Percentiles rank a stretch among this genome's conserved stretches.
Conservation (phyloP, 53 echinoderm and acorn worm species). For the Zoroaster sp. region DNA sequence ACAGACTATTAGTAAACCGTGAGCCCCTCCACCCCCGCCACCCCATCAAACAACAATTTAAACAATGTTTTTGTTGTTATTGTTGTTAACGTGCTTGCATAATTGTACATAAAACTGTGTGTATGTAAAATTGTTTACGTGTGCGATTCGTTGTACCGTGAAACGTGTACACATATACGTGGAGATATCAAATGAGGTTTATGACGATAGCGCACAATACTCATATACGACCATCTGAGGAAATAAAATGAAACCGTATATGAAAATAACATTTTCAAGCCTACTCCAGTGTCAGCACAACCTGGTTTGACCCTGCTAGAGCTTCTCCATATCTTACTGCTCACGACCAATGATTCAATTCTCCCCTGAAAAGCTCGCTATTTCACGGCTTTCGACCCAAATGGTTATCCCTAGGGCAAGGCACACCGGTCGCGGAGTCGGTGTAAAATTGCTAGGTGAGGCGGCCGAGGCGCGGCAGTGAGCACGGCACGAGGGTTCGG, state of each 20-base stretch:
- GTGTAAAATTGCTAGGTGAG: background rate
- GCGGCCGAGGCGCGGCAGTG: background rate
- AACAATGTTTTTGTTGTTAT: no score
- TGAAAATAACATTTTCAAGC: background rate
- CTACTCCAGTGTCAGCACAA: background rate
- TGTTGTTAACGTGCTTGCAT: no score
- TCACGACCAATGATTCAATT: background rate
- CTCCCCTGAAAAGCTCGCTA: background rate
- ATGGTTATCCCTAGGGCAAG: background rate
- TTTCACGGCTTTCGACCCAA: background rate
- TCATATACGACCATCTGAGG: no score
- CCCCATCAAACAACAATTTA: no score
- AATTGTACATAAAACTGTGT: no score
- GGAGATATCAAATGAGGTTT: no score
- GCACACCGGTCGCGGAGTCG: background rate
- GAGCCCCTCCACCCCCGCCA: no score
- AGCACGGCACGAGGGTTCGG: background rate
- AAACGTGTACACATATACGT: no score
- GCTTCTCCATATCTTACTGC: background rate
- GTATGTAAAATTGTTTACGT: no score
- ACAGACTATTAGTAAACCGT: no score
- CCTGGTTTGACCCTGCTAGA: background rate
- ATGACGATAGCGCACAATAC: no score
- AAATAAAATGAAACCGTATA: background rate
- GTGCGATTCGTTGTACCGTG: no score